A percentile compares a stretch with the other conserved stretches of the same genome.
These are phyloP conservation scores for Rhegmatorhina hoffmannsi DNA, from an alignment of 2,113 vertebrate species.

Conservation along the genomic window DNA sequence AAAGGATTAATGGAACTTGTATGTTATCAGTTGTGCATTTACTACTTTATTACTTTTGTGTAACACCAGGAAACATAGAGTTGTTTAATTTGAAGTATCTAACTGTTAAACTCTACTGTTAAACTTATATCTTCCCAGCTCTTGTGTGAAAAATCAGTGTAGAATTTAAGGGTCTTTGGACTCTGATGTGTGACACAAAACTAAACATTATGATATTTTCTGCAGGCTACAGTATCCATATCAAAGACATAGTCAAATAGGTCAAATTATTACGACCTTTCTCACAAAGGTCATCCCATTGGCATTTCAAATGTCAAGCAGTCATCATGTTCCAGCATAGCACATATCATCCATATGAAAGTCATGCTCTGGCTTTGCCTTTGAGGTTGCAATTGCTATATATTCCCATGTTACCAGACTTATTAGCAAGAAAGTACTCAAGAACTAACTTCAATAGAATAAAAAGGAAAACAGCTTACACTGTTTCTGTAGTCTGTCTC, in stretches of 20 bases:
- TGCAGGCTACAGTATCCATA: neutral
- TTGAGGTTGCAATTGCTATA: neutral
- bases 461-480: neutral
- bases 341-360: neutral
- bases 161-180: neutral
- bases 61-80: neutral
- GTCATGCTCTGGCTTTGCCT: neutral
- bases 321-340: neutral
- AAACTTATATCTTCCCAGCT: neutral
- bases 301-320: neutral
- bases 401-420: neutral
- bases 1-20: neutral
- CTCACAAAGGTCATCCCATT: neutral
- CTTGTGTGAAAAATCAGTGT: neutral
- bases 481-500: neutral
- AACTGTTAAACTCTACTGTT: neutral
- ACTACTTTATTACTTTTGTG: neutral
- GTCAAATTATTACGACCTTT: neutral
- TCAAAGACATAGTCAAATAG: neutral
- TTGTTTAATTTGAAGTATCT: neutral
- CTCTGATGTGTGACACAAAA: neutral
- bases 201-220: neutral
- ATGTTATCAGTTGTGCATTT: neutral
- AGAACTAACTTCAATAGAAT: neutral
- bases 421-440: neutral